Percentiles rank a stretch among this genome's conserved stretches.
Conservation (phyloP, 2,113 vertebrate genomes). For the Pachyramphus minor region DNA sequence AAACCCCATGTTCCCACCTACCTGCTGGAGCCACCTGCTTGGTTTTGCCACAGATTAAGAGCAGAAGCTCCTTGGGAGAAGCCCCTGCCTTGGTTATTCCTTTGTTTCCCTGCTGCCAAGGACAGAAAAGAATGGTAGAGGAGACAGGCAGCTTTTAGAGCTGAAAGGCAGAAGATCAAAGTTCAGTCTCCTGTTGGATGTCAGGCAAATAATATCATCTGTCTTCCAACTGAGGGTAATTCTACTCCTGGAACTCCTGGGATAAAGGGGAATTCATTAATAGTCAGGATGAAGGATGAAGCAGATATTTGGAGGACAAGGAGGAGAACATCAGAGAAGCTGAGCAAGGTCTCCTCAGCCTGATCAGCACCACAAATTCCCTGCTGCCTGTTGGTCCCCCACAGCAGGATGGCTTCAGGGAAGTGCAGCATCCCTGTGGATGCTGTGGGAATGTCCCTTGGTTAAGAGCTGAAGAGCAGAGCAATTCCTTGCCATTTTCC, state of each 20-base stretch:
- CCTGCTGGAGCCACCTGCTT: background rate
- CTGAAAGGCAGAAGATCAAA: background rate
- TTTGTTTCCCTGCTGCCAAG: background rate
- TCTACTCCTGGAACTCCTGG: background rate
- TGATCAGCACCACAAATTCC: background rate
- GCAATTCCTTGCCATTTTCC: background rate
- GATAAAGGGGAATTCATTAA: background rate
- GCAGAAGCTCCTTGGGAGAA: background rate
- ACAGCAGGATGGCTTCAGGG: background rate
- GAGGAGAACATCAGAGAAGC: background rate
- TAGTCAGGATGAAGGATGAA: background rate
- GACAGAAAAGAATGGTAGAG: background rate
- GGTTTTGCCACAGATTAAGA: background rate
- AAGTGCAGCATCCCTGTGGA: background rate
- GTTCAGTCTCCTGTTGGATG: background rate
- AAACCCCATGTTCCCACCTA: background rate
- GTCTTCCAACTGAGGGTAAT: background rate
- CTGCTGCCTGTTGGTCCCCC: background rate
- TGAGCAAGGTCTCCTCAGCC: background rate
- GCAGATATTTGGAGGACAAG: background rate
- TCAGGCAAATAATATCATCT: background rate
- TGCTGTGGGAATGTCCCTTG: accelerated
- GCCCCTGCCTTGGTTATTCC: background rate
- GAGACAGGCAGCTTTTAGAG: background rate
- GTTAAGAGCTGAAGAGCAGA: too few species aligned